Evolutionary conservation across 2,113 vertebrate genomes (phyloP), one percentile per base, ranked within the genome.

Genomic region (Heterotis niloticus): DNA sequence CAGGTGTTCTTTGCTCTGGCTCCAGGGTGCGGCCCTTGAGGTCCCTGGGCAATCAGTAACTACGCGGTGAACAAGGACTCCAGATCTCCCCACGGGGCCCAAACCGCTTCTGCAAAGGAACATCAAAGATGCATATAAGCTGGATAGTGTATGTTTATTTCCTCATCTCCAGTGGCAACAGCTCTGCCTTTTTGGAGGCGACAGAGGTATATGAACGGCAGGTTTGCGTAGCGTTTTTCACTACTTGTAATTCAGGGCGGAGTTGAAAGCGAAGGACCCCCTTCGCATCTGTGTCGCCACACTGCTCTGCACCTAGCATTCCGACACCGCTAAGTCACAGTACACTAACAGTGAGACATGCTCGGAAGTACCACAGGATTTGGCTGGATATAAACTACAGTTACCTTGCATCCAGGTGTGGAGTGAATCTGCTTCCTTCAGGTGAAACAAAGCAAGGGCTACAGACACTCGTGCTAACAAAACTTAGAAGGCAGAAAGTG

Each of bases 41-140:
- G 24, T 64, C 70, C 76, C 54, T 44, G 44, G 60, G 74, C 84
- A 86, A 88, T 90, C 85, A 84, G 62, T 75, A 79, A 74, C 69
- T 82, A 67, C 81, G 78, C 81, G 81, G 78, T 4, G 26, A 78
- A 78, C 77, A 44, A 78, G 75, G 52, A 68, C 44, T 20, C 64
- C 69, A 68, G 12, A 78, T 72, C 77, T 71, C 75, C 75, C 44
- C 77, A 81, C 28, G 29, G 78, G 83, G 77, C 56, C 23, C 62
- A 28, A 13, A 26, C 54, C 16, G 59, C 20, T 17, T 23, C 12
- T 57, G 52, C n/a, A 60, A 26, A 23, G 13, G 26, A 59, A 18
- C 10, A 59, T 70, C 28, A 70, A 44, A 34, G 68, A 70, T 70
- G 68, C n/a, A 70, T 70, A 70, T 70, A 44, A 44, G 34, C 34